These are phyloP conservation scores for Mechanitis messenoides DNA, from an alignment of 2,888 invertebrate species.

Conservation along the genomic window DNA sequence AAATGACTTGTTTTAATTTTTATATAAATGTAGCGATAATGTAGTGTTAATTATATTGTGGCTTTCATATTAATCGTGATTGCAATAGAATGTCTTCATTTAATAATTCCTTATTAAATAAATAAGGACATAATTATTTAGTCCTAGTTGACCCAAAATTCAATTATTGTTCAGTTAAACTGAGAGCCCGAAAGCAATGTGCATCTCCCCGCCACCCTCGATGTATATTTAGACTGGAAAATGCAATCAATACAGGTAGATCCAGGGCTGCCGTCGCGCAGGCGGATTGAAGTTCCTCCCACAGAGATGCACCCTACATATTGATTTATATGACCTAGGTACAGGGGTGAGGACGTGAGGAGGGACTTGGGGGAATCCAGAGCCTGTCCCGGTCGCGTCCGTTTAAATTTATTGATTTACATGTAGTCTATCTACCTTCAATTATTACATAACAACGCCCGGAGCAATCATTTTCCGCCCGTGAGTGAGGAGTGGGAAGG, in stretches of 20 bases:
- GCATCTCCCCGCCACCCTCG: not conserved
- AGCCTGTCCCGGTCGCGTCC: no score
- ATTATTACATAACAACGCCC: not conserved
- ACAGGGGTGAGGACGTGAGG: not conserved
- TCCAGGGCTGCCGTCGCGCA: not conserved
- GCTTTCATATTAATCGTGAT: no score
- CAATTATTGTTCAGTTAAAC: not conserved
- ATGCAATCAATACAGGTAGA: conserved; percentile 6
- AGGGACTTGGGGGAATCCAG: no score
- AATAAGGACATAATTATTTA: no score
- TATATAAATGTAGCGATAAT: no score
- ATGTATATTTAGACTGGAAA: not conserved
- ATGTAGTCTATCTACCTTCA: not conserved
- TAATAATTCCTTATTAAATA: no score
- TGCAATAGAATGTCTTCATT: no score
- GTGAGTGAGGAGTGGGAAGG: no score
- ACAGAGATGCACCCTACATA: no score
- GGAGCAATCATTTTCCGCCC: not conserved
- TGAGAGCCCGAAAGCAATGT: not conserved
- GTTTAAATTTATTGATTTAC: no score
- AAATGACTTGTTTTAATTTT: no score
- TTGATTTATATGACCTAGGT: not conserved
- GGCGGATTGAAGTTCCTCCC: not conserved
- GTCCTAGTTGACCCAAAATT: not conserved
- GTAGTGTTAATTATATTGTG: no score